Conservation (phyloP, 2,113 vertebrate genomes). For the Cranoglanis bouderius region DNA sequence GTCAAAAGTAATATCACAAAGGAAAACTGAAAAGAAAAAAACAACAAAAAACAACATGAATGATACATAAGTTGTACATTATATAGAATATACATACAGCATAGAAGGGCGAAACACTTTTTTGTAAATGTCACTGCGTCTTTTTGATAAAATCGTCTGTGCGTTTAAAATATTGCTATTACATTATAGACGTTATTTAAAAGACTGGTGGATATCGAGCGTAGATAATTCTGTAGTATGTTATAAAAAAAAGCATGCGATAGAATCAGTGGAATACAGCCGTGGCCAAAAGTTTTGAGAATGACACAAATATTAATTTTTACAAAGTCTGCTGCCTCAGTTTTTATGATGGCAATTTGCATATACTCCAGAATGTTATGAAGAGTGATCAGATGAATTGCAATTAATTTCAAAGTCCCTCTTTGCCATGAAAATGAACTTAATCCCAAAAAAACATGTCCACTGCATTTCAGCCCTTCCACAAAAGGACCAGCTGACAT, state of each 20-base stretch:
- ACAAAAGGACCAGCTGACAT: no score
- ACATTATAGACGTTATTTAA: not conserved
- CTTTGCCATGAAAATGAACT: no score
- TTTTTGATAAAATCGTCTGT: not conserved
- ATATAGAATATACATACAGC: not conserved
- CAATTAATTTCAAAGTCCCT: no score
- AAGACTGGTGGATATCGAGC: not conserved
- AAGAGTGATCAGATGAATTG: no score
- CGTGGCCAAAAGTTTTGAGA: no score
- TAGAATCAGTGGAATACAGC: not conserved
- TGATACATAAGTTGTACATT: not conserved
- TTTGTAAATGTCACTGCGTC: not conserved
- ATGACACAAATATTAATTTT: no score
- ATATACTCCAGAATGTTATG: no score
- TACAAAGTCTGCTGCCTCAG: no score
- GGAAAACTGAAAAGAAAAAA: not conserved
- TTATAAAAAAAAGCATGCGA: slow-evolving; percentile 2
- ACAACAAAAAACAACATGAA: not conserved
- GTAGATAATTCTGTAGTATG: slow-evolving; percentile 16
- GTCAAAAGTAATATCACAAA: not conserved
- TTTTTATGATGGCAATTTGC: no score
- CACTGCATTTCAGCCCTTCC: no score
- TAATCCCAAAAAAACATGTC: no score
- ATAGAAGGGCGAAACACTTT: not conserved
- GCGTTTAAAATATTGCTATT: not conserved